Evolutionary conservation across 92 coral and sea anemone genomes (phyloP), one percentile per base, ranked within the genome.

Genomic region (Porites rus): DNA sequence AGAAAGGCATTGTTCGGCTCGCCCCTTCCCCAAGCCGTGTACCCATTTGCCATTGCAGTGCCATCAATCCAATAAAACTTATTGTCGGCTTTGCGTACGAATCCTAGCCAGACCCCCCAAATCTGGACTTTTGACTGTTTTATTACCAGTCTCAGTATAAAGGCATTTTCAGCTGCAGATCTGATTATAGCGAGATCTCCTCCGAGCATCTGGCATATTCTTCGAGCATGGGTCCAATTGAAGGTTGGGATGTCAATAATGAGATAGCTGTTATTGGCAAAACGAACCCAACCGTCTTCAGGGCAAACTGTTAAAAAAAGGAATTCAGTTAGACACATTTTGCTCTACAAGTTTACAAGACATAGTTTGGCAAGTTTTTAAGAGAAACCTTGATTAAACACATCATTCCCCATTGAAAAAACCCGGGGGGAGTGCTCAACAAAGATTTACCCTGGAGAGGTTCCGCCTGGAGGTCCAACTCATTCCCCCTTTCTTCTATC

Each of bases 61-160:
- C 11, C 82, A 52, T 77, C 71, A n/a, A 64, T 43, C 82, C 71
- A 38, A 56, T 77, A 77, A 58, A 62, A 77, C 58, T 77, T 77
- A 1, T 77, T 63, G 71, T 77, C 71, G 4, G 82, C 53, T 56
- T 60, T 60, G 61, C 71, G 24, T 54, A 6, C 10, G 17, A 78
- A 28, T 2, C 83, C 65, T 0, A 61, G 65, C 65, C 65, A 61
- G n/a, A 6, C 65, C 14, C 65, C 65, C 65, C 20, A 13, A 1
- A 0, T 0, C 13, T 17, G 14, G 20, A 12, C 19, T 12, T 21
- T 61, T 17, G 14, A 13, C 22, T 78, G 83, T 28, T 63, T 78
- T 59, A 38, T 63, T 53, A 78, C 5, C 43, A 78, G 60, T 58
- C 19, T 17, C 46, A 78, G 65, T 24, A 65, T 28, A 16, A 76